A percentile compares a stretch with the other conserved stretches of the same genome.
These are phyloP conservation scores for Aspidoscelis tigris DNA, from an alignment of 2,113 vertebrate genomes.

Conservation along the genomic window DNA sequence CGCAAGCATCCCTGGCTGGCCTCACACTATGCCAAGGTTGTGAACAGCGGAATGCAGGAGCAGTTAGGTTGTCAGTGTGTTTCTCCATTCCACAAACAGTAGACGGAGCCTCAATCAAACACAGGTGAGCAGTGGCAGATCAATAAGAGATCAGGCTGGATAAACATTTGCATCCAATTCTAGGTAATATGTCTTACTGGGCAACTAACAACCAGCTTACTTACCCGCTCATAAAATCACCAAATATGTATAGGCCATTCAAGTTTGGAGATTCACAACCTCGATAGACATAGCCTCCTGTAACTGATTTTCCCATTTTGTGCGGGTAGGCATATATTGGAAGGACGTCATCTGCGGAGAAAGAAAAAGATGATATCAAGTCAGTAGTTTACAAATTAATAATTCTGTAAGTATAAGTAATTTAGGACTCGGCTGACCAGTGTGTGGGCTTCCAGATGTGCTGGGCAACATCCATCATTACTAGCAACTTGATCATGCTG, in stretches of 20 bases:
- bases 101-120: too few relatives aligned
- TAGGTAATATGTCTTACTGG: background rate
- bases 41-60: too few relatives aligned
- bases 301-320: slow-evolving; percentile 93
- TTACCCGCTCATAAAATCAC: slow-evolving; percentile 98
- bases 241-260: slow-evolving; percentile 96
- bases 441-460: too few relatives aligned
- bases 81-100: too few relatives aligned
- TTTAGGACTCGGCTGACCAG: background rate
- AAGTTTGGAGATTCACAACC: slow-evolving; percentile 94
- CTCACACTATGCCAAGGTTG: too few relatives aligned
- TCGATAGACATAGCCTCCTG: slow-evolving; percentile 92
- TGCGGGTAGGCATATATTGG: slow-evolving; percentile 95
- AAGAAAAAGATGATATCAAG: slow-evolving; percentile 35
- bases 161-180: accelerated
- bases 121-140: background rate
- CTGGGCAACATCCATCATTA: too few relatives aligned
- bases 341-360: slow-evolving; percentile 85
- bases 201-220: slow-evolving; percentile 37
- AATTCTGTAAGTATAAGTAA: background rate
- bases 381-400: background rate
- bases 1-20: too few relatives aligned
- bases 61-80: too few relatives aligned
- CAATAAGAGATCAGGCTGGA: background rate
- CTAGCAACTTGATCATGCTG: too few relatives aligned